These are phyloP conservation scores for Patella caerulea DNA, from an alignment of 2,888 invertebrate genomes.

Conservation along the genomic window DNA sequence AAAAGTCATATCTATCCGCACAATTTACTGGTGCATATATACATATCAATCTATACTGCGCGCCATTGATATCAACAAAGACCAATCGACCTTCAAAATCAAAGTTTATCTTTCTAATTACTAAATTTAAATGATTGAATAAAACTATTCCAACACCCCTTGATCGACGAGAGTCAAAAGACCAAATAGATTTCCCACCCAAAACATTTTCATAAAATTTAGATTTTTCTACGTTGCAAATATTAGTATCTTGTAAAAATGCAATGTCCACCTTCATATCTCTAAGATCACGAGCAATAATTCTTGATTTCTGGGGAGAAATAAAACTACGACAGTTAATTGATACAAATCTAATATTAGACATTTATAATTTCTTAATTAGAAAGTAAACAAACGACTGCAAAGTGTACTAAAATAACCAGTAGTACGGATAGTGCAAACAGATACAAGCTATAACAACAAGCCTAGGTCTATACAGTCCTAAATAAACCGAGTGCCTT, in stretches of 20 bases:
- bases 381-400: too few relatives aligned
- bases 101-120: neutral
- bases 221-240: neutral
- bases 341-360: neutral
- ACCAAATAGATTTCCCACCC: neutral
- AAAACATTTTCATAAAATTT: neutral
- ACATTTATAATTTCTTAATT: neutral
- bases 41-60: neutral
- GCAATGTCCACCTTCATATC: neutral
- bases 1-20: neutral
- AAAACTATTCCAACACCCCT: neutral
- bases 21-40: neutral
- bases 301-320: neutral
- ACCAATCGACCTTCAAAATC: constrained; percentile 4
- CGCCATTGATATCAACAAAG: neutral
- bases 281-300: constrained; percentile 2
- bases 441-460: too few relatives aligned
- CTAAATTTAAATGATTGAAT: neutral
- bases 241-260: constrained; percentile 6
- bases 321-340: constrained; percentile 4
- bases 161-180: neutral
- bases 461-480: too few relatives aligned
- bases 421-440: too few relatives aligned
- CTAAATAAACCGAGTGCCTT: too few relatives aligned
- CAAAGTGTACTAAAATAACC: too few relatives aligned